phyloP scores from a whole-genome alignment of 2,888 invertebrate genomes.

The Drosophila macrospina region DNA sequence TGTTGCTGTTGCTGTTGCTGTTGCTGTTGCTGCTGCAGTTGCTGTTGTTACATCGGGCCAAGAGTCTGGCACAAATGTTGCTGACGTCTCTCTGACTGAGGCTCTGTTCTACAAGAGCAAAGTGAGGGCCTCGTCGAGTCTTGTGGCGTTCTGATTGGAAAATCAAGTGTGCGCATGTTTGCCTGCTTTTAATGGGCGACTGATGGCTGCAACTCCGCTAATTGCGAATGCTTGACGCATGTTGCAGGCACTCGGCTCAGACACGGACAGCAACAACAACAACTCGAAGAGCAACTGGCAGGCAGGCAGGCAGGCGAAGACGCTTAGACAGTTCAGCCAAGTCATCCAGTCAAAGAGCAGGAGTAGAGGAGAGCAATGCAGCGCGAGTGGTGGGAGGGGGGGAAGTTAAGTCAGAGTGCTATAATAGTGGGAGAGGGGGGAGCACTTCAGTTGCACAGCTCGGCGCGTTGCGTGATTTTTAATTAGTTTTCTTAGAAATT shows the following conservation, averaged over 20 bases:
- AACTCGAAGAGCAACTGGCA: constrained; percentile 26
- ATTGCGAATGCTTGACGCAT: constrained; percentile 81
- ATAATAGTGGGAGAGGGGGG: neutral
- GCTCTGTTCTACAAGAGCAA: constrained; percentile 19
- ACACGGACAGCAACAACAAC: constrained; percentile 53
- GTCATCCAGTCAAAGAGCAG: constrained; percentile 46
- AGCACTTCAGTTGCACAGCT: constrained; percentile 52
- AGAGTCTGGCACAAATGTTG: constrained; percentile 57
- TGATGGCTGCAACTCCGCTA: constrained; percentile 75
- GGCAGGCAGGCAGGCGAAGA: constrained; percentile 45
- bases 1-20: constrained; percentile 29
- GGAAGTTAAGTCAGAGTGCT: neutral
- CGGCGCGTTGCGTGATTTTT: constrained; percentile 77
- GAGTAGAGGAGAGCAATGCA: constrained; percentile 17
- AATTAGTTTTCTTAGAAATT: constrained; percentile 84
- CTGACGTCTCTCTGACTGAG: constrained; percentile 51
- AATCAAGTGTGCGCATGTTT: constrained; percentile 77
- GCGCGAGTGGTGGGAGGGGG: too few species aligned
- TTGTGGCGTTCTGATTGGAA: constrained; percentile 74
- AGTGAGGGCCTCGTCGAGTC: constrained; percentile 20
- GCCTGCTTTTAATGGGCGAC: constrained; percentile 78
- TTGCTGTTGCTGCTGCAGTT: constrained; percentile 21
- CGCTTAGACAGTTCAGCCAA: constrained; percentile 71
- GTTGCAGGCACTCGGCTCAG: constrained; percentile 77
- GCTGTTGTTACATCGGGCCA: constrained; percentile 34